These are phyloP conservation scores for Stichodactyla helianthus DNA, from an alignment of 64 coral and sea anemone species.

Conservation along the genomic window DNA sequence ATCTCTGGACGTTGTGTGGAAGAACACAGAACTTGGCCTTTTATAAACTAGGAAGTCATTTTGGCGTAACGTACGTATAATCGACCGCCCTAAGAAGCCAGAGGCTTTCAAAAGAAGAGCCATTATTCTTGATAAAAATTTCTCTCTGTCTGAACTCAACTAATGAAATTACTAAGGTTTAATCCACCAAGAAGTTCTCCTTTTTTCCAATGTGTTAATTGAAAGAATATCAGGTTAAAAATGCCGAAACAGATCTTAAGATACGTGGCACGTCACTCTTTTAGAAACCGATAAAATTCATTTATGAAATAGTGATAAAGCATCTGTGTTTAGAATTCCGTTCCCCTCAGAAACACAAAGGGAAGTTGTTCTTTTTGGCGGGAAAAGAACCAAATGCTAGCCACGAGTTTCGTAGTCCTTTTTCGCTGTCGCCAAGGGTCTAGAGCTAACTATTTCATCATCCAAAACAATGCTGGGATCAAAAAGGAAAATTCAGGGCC, in stretches of 20 bases:
- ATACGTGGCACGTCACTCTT: neutral
- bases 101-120: slow-evolving; percentile 4
- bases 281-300: too few species aligned
- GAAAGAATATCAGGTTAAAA: neutral
- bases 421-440: neutral
- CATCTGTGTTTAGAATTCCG: neutral
- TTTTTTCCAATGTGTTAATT: neutral
- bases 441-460: neutral
- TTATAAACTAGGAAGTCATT: neutral
- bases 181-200: too few species aligned
- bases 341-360: neutral
- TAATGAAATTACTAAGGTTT: too few species aligned
- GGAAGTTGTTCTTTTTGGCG: neutral
- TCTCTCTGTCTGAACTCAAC: too few species aligned
- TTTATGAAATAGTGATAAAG: too few species aligned
- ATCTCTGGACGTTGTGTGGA: slow-evolving; percentile 5
- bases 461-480: neutral
- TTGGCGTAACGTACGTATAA: neutral
- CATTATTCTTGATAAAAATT: neutral
- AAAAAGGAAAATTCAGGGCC: neutral
- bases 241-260: too few species aligned
- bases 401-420: neutral
- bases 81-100: neutral
- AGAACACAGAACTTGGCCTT: neutral
- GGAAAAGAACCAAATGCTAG: neutral